Base-by-base conservation (phyloP, 2,888 invertebrate species). In the Melanostoma scalare region DNA sequence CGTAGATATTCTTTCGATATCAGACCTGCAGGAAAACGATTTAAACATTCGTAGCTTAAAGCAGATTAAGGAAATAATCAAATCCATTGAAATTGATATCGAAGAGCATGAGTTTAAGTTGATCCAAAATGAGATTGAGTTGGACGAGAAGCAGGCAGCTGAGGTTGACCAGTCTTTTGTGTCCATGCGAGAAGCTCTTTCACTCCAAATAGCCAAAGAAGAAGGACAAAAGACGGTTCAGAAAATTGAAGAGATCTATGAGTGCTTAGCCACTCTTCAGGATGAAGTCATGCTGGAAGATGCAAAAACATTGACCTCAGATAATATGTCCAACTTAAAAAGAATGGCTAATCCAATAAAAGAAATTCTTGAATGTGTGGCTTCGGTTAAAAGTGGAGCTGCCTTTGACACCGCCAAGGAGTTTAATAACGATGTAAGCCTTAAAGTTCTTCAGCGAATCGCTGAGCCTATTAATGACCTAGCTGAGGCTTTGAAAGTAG, bases 31-130 rank as follows among this genome's bases (percentile, higher is more conserved):
- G 3, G 87, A 88, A 42, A 90, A 89, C 48, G 88, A 89, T 9
- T 86, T 87, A 20, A 89, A 89, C 35, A 71, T 88, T 2, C 86
- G 87, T 6, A 89, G 88, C 0, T 84, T 91, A 1, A 87, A 88
- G 20, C 87, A 89, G 56, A 89, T 91, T 33, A 86, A 87, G 4
- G 87, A 87, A 35, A 88, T 89, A 2, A 89, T 91, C 9, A 88
- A 88, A 52, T 85, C 87, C 40, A 88, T 89, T 3, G 88, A 89
- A 74, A 89, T 89, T 8, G 89, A 90, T 53, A 90, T 91, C 48
- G 91, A 91, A 76, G 89, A 89, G 55, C 88, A 90, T 10, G 91
- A 91, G 61, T 88, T 89, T 6, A 89, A 89, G 71, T 87, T 90
- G 50, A 79, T 90, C 0, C 89, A 89, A 56, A 87, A 89, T 30